Evolutionary conservation across 2,797 vertebrate genomes (phyloP).

Genomic region (Sebastes melanostomus): DNA sequence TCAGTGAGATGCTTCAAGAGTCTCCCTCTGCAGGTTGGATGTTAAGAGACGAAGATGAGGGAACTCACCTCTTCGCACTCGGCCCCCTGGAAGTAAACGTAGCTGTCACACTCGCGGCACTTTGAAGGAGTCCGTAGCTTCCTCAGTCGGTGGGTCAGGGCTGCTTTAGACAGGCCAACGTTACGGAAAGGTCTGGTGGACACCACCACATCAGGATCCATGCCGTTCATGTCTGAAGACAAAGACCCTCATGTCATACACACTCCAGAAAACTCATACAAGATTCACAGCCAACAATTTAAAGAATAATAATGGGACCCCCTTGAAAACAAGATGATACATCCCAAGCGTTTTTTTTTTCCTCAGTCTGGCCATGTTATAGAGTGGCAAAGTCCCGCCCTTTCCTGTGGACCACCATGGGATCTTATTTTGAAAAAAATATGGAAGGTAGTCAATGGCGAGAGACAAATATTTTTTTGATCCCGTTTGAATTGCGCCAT

Average conservation of each 20-base stretch:
- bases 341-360: neutral
- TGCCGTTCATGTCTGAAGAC: constrained; percentile 86
- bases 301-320: neutral
- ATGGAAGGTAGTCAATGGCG: neutral
- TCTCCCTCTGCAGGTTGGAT: neutral
- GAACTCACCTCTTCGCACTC: constrained; percentile 94
- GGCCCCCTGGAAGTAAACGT: constrained; percentile 97
- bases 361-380: neutral
- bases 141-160: constrained; percentile 90
- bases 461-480: neutral
- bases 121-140: constrained; percentile 93
- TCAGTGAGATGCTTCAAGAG: neutral
- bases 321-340: neutral
- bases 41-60: neutral
- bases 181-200: constrained; percentile 91
- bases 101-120: constrained; percentile 97
- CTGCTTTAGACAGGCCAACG: constrained; percentile 93
- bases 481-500: neutral
- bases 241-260: neutral
- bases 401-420: too few relatives aligned
- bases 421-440: too few relatives aligned
- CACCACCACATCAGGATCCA: constrained; percentile 84
- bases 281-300: neutral
- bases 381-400: too few relatives aligned
- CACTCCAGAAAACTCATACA: neutral